Evolutionary conservation across 1,140 invertebrate species (phyloP).

Genomic region (Camponotus floridanus): DNA sequence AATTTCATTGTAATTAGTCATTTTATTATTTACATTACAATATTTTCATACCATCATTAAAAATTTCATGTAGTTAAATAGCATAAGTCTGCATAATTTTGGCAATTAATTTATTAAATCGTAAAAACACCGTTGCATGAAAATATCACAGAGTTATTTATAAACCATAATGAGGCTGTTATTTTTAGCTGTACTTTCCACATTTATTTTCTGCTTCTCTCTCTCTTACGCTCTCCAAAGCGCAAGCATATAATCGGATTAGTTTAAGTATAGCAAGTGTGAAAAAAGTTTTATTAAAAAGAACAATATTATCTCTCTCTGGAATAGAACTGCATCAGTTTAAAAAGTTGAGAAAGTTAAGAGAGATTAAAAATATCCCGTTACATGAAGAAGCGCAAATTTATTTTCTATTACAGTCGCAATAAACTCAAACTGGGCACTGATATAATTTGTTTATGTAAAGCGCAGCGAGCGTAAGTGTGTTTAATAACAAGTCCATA

Average conservation of each 20-base stretch:
- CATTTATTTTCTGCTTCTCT: constrained; percentile 25
- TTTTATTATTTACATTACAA: not conserved
- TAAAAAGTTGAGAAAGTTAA: not conserved
- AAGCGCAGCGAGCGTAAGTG: not conserved
- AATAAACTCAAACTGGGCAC: not conserved
- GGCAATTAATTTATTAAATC: constrained; percentile 26
- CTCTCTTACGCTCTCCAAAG: not conserved
- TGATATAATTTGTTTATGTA: constrained; percentile 11
- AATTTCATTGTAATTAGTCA: not conserved
- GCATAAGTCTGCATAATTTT: not conserved
- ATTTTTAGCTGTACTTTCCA: constrained; percentile 54
- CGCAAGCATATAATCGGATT: constrained; percentile 48
- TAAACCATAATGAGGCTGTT: constrained; percentile 40
- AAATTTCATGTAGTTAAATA: not conserved
- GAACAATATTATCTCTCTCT: not conserved
- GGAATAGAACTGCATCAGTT: constrained; percentile 1
- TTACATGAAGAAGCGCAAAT: not conserved
- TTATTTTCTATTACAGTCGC: not conserved
- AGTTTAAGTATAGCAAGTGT: constrained; percentile 52
- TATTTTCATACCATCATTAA: too few species aligned
- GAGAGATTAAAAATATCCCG: constrained; percentile 14
- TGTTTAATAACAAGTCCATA: not conserved
- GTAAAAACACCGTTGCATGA: not conserved
- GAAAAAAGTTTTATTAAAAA: constrained; percentile 49
- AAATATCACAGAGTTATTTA: constrained; percentile 48